Percentiles rank a stretch among this genome's conserved stretches.
These are phyloP conservation scores for Tenthredo livida DNA, from an alignment of 2,888 invertebrate species.

Conservation along the genomic window DNA sequence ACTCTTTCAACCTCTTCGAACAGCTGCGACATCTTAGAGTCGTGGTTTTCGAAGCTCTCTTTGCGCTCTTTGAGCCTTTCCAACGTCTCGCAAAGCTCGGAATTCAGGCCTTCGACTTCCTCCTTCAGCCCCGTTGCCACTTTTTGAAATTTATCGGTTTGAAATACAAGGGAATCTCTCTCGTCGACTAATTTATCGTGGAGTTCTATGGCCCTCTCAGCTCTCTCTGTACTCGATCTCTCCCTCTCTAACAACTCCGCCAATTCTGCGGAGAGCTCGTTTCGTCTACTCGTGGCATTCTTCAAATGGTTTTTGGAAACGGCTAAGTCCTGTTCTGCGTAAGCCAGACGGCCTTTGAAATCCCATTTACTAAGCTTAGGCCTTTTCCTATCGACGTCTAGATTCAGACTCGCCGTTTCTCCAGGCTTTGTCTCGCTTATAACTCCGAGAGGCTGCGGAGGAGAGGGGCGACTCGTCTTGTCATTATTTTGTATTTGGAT, in stretches of 20 bases:
- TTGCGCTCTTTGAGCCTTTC: neutral
- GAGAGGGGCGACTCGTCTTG: neutral
- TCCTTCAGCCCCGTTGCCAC: neutral
- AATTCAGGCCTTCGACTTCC: neutral
- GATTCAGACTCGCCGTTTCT: too few relatives aligned
- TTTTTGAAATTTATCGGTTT: neutral
- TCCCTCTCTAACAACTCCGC: neutral
- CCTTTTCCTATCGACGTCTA: neutral
- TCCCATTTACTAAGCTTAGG: slow-evolving; percentile 43
- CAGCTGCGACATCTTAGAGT: slow-evolving; percentile 12
- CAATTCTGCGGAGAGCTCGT: neutral
- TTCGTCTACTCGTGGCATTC: neutral
- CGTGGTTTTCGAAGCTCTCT: slow-evolving; percentile 20
- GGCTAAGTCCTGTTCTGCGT: neutral
- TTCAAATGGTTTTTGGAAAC: slow-evolving; percentile 10
- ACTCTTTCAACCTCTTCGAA: neutral
- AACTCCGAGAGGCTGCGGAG: neutral
- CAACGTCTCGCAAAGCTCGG: slow-evolving; percentile 1
- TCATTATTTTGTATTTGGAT: neutral
- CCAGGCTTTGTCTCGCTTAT: neutral
- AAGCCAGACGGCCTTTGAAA: slow-evolving; percentile 32
- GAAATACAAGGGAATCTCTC: neutral
- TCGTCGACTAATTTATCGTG: neutral
- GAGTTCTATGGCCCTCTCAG: neutral
- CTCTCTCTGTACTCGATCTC: neutral